A percentile compares a stretch with the other conserved stretches of the same genome.
phyloP scores from a whole-genome alignment of 2,888 invertebrate genomes.

The Eupelmus urozonus region DNA sequence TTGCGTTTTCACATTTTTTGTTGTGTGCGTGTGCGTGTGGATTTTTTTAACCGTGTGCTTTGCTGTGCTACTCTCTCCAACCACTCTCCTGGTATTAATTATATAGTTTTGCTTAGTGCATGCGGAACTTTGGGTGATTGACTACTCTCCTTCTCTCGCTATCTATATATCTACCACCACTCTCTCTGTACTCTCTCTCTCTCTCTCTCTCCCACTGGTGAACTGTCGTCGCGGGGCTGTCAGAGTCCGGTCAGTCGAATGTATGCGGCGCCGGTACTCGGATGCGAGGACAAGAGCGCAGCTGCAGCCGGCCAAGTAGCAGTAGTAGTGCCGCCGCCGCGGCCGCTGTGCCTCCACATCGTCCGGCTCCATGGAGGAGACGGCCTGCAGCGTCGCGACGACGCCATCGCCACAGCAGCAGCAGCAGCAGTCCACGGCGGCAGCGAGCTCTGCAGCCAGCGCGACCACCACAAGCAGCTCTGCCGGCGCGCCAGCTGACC shows the following conservation, averaged over 20 bases:
- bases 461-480: conserved; percentile 5
- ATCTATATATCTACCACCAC: no score
- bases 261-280: conserved; percentile 63
- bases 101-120: conserved; percentile 29
- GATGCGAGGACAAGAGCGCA: conserved; percentile 63
- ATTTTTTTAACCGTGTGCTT: conserved; percentile 6
- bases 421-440: neutral
- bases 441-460: conserved; percentile 42
- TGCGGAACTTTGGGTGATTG: conserved; percentile 34
- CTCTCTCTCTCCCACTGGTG: neutral
- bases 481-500: no score
- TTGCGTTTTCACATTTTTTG: neutral
- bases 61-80: no score
- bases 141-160: neutral
- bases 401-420: conserved; percentile 65
- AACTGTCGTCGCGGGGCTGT: no score
- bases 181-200: neutral
- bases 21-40: neutral
- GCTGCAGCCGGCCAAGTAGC: conserved; percentile 57
- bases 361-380: conserved; percentile 62
- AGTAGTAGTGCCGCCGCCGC: conserved; percentile 38
- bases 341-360: no score
- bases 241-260: conserved; percentile 61
- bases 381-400: conserved; percentile 69
- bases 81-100: no score